These are phyloP conservation scores for Hemibagrus wyckioides DNA, from an alignment of 2,113 vertebrate species.

Conservation along the genomic window DNA sequence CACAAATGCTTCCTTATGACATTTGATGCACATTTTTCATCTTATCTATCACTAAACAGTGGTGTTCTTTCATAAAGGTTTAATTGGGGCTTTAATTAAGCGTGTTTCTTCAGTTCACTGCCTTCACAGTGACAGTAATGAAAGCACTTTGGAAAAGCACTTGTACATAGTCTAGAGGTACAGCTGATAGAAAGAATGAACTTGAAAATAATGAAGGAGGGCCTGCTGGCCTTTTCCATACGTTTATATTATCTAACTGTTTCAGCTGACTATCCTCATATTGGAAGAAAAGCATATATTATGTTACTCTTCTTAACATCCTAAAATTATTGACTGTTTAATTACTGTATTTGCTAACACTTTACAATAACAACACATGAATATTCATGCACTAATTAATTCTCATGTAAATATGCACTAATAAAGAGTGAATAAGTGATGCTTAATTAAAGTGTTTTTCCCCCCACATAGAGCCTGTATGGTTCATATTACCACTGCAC, in stretches of 20 bases:
- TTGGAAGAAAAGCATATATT: not conserved
- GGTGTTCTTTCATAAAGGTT: not conserved
- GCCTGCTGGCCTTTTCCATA: not conserved
- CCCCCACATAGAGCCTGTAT: conserved; percentile 64
- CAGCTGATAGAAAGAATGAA: not conserved
- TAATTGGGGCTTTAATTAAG: not conserved
- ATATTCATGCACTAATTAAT: too few species aligned
- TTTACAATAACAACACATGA: too few species aligned
- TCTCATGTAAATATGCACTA: too few species aligned
- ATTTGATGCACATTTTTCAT: not conserved
- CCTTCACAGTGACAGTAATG: not conserved
- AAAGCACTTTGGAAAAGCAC: not conserved
- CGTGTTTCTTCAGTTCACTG: not conserved
- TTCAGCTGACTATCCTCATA: not conserved
- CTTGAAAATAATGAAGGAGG: not conserved
- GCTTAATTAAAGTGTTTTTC: not conserved
- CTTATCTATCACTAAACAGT: not conserved
- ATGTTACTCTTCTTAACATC: not conserved
- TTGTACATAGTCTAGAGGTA: not conserved
- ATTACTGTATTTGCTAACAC: not conserved
- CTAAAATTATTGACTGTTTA: not conserved
- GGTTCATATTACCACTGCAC: conserved; percentile 78
- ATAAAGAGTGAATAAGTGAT: not conserved
- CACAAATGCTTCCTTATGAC: not conserved
- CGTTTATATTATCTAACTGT: not conserved